A percentile compares a stretch with the other conserved stretches of the same genome.
Evolutionary conservation across 2,888 invertebrate species (phyloP).

Genomic region (Epiblema foenella): DNA sequence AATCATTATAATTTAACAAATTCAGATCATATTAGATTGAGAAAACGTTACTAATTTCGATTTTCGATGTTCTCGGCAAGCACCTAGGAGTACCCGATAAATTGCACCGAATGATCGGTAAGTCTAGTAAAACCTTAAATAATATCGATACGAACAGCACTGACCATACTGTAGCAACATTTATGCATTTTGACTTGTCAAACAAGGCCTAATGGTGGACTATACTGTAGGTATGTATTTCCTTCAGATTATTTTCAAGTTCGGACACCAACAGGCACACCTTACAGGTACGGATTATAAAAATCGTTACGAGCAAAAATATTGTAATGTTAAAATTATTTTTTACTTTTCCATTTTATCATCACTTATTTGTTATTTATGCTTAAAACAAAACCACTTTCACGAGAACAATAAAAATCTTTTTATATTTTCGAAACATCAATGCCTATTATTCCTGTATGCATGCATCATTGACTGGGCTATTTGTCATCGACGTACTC

Average conservation of each 20-base stretch:
- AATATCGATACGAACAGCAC: too few relatives aligned
- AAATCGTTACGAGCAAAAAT: neutral
- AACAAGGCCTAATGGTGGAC: too few relatives aligned
- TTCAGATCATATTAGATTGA: too few relatives aligned
- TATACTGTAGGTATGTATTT: neutral
- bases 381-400: neutral
- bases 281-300: too few relatives aligned
- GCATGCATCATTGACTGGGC: constrained; percentile 39
- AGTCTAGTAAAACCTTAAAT: too few relatives aligned
- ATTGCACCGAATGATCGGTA: too few relatives aligned
- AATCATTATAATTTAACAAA: too few relatives aligned
- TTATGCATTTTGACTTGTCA: too few relatives aligned
- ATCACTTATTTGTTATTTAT: neutral
- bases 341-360: neutral
- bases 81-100: too few relatives aligned
- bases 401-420: constrained; percentile 6
- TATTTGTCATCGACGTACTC: constrained; percentile 33
- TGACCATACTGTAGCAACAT: too few relatives aligned
- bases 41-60: too few relatives aligned
- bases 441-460: constrained; percentile 22
- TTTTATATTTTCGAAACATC: constrained; percentile 19
- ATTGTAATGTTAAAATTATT: neutral
- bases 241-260: neutral
- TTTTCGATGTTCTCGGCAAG: too few relatives aligned
- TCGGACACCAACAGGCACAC: neutral